Percentiles rank a stretch among this genome's conserved stretches.
Evolutionary conservation across 2,797 vertebrate genomes (phyloP).

Genomic region (Anguilla megastoma): DNA sequence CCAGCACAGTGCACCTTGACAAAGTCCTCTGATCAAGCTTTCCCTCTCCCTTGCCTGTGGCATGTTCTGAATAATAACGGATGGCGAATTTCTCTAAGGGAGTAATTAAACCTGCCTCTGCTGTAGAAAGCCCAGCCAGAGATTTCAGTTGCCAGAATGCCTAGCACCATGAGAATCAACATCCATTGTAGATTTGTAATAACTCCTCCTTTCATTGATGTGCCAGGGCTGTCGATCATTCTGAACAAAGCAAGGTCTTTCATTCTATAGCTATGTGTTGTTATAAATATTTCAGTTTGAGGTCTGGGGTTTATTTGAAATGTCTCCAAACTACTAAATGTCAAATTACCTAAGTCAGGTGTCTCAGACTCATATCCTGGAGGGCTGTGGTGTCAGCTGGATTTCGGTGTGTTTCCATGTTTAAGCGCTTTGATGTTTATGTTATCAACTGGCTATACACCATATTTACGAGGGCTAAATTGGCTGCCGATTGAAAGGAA

Average conservation of each 20-base stretch:
- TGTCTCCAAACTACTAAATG: not conserved
- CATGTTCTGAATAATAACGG: not conserved
- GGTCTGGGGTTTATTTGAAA: not conserved
- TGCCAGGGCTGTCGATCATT: not conserved
- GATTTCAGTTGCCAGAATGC: not conserved
- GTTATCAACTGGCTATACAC: no score
- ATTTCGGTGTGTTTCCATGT: no score
- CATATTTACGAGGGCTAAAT: no score
- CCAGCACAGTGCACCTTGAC: not conserved
- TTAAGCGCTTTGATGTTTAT: no score
- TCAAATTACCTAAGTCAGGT: no score
- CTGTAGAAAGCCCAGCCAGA: constrained; percentile 42
- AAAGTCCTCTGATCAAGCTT: not conserved
- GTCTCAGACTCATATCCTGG: no score
- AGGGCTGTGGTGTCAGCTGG: no score
- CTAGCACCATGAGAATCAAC: constrained; percentile 26
- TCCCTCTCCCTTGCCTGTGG: not conserved
- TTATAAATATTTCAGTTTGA: not conserved
- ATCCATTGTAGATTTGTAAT: constrained; percentile 17
- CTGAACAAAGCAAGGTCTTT: not conserved
- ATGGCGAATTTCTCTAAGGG: constrained; percentile 38
- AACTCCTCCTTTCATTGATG: constrained; percentile 34
- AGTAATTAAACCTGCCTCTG: constrained; percentile 57
- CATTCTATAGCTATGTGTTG: not conserved
- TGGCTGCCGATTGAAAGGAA: no score